These are phyloP conservation scores for Xanthorhoe designata DNA, from an alignment of 2,888 invertebrate genomes.

Conservation along the genomic window DNA sequence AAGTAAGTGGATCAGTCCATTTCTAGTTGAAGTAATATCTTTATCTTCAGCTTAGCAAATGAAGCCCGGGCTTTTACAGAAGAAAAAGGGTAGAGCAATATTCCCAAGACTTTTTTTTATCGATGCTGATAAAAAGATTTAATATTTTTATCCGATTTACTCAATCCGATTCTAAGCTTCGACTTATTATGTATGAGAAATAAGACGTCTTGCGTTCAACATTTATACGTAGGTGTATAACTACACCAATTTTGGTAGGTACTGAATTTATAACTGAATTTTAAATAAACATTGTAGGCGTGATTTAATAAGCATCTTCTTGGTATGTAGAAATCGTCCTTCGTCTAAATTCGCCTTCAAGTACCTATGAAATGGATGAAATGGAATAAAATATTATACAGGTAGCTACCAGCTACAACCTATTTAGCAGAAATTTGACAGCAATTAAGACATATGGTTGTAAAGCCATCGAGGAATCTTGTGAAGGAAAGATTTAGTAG, in stretches of 20 bases:
- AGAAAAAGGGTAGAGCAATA: slow-evolving; percentile 7
- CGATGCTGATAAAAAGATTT: slow-evolving; percentile 3
- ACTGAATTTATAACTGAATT: background rate
- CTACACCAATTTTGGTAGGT: background rate
- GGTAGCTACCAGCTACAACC: too few relatives aligned
- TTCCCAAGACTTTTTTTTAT: slow-evolving; percentile 7
- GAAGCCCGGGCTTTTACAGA: slow-evolving; percentile 10
- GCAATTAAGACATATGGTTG: background rate
- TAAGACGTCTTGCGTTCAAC: background rate
- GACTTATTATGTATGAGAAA: background rate
- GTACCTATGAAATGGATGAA: background rate
- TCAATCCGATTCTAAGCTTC: background rate
- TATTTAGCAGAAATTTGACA: background rate
- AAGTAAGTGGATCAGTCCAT: slow-evolving; percentile 7
- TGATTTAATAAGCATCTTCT: background rate
- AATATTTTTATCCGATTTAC: background rate
- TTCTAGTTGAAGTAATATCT: slow-evolving; percentile 18
- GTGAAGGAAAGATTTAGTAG: background rate
- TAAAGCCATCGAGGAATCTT: background rate
- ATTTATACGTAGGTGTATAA: background rate
- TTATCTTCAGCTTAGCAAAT: slow-evolving; percentile 25
- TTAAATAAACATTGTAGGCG: background rate
- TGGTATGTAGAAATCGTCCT: background rate
- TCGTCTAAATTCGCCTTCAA: background rate
- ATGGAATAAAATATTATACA: background rate